Evolutionary conservation across 2,888 invertebrate genomes (phyloP).

Genomic region (Syrphus vitripennis): DNA sequence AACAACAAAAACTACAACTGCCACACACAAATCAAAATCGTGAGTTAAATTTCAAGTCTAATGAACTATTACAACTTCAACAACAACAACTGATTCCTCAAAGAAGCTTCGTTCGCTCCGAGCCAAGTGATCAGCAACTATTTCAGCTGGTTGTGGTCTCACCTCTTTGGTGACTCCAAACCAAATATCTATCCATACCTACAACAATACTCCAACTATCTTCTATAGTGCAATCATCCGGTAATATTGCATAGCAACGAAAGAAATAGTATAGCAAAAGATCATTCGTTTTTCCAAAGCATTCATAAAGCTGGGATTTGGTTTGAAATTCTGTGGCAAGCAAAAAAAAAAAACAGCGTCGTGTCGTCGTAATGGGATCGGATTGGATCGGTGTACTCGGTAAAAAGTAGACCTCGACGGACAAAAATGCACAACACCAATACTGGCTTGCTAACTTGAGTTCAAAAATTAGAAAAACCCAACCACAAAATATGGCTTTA

Average conservation of each 20-base stretch:
- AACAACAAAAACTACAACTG: neutral
- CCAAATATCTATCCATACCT: neutral
- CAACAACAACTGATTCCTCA: constrained; percentile 51
- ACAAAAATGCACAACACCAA: constrained; percentile 34
- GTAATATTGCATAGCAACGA: constrained; percentile 59
- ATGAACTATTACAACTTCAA: constrained; percentile 55
- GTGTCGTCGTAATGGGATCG: constrained; percentile 49
- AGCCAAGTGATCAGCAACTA: neutral
- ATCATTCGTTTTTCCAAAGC: constrained; percentile 24
- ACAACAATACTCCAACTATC: neutral
- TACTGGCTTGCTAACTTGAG: neutral
- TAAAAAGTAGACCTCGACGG: constrained; percentile 66
- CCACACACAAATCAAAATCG: constrained; percentile 65
- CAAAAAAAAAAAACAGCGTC: constrained; percentile 11
- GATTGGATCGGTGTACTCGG: constrained; percentile 37
- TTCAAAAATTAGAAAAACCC: neutral
- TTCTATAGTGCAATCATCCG: constrained; percentile 54
- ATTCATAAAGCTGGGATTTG: constrained; percentile 20
- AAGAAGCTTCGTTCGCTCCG: constrained; percentile 46
- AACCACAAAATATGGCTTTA: constrained; percentile 10
- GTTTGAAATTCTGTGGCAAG: neutral
- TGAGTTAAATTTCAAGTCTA: constrained; percentile 69
- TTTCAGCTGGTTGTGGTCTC: constrained; percentile 23
- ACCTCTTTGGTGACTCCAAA: constrained; percentile 18
- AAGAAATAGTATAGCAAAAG: constrained; percentile 38